Evolutionary conservation across 2,888 invertebrate species (phyloP).

Genomic region (Creontiades dilutus): DNA sequence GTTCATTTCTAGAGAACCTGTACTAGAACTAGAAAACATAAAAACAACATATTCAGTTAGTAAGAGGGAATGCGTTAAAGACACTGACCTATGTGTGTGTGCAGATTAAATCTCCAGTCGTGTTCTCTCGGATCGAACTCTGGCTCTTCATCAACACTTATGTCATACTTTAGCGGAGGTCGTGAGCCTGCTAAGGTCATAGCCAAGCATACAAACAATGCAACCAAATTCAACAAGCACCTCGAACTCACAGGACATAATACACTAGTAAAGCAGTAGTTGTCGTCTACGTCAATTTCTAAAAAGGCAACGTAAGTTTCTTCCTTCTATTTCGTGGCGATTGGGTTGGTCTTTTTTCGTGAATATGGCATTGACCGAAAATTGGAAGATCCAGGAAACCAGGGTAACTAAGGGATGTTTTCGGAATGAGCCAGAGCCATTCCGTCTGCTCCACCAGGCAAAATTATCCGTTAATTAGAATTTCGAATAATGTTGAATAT

Average conservation of each 20-base stretch:
- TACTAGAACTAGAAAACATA: too few relatives aligned
- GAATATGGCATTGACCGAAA: neutral
- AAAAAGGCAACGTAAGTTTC: conserved; percentile 11
- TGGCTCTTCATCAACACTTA: conserved; percentile 81
- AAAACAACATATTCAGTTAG: neutral
- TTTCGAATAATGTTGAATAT: too few relatives aligned
- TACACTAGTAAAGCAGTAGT: conserved; percentile 35
- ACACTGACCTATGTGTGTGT: conserved; percentile 75
- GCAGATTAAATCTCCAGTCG: conserved; percentile 81
- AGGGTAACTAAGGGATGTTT: neutral
- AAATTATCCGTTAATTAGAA: too few relatives aligned
- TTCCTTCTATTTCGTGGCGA: neutral
- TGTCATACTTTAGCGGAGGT: conserved; percentile 80
- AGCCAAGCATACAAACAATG: conserved; percentile 51
- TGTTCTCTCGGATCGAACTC: conserved; percentile 81
- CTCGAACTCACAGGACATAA: conserved; percentile 38
- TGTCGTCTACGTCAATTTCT: neutral
- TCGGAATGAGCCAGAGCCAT: too few relatives aligned
- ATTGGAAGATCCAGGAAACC: neutral
- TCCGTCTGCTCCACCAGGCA: too few relatives aligned
- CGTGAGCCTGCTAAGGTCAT: conserved; percentile 75
- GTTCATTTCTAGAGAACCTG: too few relatives aligned
- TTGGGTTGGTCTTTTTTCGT: too few relatives aligned
- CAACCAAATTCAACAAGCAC: conserved; percentile 57
- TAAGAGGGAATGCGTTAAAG: neutral